phyloP scores from a whole-genome alignment of 37 sponge, comb jelly and placozoan species.

The Ianthella basta region DNA sequence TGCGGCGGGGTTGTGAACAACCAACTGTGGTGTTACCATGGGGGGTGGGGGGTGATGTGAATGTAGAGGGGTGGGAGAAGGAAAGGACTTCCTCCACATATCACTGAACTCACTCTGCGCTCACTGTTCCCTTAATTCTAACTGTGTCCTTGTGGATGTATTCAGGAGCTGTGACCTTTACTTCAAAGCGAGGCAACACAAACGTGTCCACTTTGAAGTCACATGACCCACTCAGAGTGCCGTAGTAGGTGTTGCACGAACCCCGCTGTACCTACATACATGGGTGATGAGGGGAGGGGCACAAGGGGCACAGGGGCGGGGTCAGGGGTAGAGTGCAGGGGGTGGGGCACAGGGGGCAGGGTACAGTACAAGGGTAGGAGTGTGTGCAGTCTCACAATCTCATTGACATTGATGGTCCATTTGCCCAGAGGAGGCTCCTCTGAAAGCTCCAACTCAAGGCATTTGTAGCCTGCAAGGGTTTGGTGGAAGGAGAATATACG shows the following conservation, averaged over 20 bases:
- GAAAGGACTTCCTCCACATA: not conserved
- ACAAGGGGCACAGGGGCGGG: no score
- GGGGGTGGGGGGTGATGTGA: no score
- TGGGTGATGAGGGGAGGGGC: no score
- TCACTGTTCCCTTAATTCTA: constrained; percentile 36
- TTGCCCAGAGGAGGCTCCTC: constrained; percentile 60
- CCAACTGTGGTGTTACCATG: no score
- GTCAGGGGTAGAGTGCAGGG: not conserved
- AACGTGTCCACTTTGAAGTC: not conserved
- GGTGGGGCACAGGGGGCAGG: no score
- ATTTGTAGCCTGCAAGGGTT: constrained; percentile 7
- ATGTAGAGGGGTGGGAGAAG: not conserved
- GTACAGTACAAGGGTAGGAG: not conserved
- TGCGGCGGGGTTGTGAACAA: no score
- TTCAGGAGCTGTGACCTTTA: constrained; percentile 42
- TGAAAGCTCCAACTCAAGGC: constrained; percentile 46
- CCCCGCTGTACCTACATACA: constrained; percentile 9
- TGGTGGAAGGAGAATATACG: not conserved
- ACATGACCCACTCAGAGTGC: constrained; percentile 1
- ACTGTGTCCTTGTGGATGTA: constrained; percentile 35
- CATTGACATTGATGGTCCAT: constrained; percentile 38
- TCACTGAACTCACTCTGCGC: constrained; percentile 27
- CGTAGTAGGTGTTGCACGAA: constrained; percentile 15
- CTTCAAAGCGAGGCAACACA: constrained; percentile 67
- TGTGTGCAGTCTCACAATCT: constrained; percentile 22